Evolutionary conservation across 2,888 invertebrate genomes (phyloP).

Genomic region (Keiferia lycopersicella): DNA sequence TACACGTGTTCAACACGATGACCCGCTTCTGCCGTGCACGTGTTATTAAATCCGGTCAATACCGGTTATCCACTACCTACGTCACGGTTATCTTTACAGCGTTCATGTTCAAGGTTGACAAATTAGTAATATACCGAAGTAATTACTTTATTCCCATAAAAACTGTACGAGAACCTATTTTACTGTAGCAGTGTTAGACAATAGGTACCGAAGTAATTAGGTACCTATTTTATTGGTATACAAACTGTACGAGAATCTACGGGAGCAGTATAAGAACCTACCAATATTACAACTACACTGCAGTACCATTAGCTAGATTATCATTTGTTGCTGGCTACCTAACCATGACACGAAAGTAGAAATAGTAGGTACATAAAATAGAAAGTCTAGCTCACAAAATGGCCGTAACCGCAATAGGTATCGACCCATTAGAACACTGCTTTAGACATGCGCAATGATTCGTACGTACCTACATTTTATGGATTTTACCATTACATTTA

Average conservation of each 20-base stretch:
- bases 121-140: no score
- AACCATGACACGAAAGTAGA: neutral
- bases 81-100: neutral
- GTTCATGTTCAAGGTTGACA: neutral
- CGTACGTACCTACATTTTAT: neutral
- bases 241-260: no score
- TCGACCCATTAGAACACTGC: neutral
- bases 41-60: no score
- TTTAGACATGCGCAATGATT: neutral
- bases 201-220: no score
- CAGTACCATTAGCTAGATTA: no score
- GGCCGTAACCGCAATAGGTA: neutral
- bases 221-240: no score
- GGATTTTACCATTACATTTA: neutral
- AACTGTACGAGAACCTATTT: no score
- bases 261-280: no score
- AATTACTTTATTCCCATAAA: no score
- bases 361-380: neutral
- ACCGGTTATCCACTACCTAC: neutral
- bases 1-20: neutral
- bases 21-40: neutral
- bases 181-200: no score
- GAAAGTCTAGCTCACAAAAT: constrained; percentile 10
- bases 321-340: neutral
- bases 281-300: no score